Evolutionary conservation across 2,113 vertebrate species (phyloP).

Genomic region (Ictalurus furcatus): DNA sequence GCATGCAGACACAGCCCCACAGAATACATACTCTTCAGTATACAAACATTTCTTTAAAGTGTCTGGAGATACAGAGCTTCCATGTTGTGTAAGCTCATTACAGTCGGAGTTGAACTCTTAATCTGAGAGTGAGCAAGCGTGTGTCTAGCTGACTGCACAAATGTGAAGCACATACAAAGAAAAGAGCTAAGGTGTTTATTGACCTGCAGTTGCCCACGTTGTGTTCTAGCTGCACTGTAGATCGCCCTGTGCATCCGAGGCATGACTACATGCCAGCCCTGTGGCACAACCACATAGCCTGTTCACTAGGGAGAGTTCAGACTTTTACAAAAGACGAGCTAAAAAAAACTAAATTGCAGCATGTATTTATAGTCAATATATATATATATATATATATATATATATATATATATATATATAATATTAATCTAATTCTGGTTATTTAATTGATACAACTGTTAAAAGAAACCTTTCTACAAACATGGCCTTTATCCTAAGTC

Average conservation of each 20-base stretch:
- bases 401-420: slow-evolving; percentile 34
- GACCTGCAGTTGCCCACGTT: background rate
- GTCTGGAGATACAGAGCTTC: slow-evolving; percentile 38
- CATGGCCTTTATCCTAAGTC: slow-evolving; percentile 1
- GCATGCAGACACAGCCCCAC: slow-evolving; percentile 54
- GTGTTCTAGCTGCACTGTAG: background rate
- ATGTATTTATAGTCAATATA: slow-evolving; percentile 50
- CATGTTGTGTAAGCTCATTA: slow-evolving; percentile 53
- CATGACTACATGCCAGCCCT: slow-evolving; percentile 54
- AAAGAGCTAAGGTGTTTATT: slow-evolving; percentile 14
- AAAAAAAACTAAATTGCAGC: slow-evolving; percentile 70
- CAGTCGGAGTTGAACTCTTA: slow-evolving; percentile 49
- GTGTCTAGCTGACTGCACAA: slow-evolving; percentile 39
- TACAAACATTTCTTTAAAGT: slow-evolving; percentile 22
- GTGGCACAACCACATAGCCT: slow-evolving; percentile 71
- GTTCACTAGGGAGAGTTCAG: slow-evolving; percentile 82
- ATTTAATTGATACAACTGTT: background rate
- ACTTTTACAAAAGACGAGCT: slow-evolving; percentile 75
- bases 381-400: background rate
- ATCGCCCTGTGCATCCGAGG: background rate
- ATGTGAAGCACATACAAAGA: slow-evolving; percentile 17
- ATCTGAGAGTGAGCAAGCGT: slow-evolving; percentile 46
- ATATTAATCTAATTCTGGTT: slow-evolving; percentile 63
- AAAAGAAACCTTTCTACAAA: slow-evolving; percentile 9
- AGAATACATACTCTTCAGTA: slow-evolving; percentile 55